Evolutionary conservation across 2,888 invertebrate genomes (phyloP).

Genomic region (Pheosia gnoma): DNA sequence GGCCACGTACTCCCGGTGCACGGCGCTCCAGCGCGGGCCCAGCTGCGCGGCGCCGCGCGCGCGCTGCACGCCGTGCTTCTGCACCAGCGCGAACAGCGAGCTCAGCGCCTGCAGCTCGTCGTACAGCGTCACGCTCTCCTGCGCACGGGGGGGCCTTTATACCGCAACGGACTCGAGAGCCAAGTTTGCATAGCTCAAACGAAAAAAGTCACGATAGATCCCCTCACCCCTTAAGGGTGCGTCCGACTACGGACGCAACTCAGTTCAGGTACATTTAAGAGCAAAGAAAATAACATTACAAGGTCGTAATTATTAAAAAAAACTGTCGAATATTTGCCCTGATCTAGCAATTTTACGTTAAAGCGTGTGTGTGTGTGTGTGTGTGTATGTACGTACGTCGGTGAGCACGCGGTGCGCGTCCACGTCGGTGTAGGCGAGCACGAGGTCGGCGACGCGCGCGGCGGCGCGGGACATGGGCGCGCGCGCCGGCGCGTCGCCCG

Average conservation of each 20-base stretch:
- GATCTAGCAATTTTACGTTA: too few species aligned
- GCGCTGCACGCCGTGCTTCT: slow-evolving; percentile 32
- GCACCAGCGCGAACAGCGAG: slow-evolving; percentile 40
- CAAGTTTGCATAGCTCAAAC: too few species aligned
- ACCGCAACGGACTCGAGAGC: too few species aligned
- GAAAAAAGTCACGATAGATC: too few species aligned
- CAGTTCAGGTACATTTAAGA: too few species aligned
- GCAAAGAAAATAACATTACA: too few species aligned
- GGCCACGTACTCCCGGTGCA: slow-evolving; percentile 14
- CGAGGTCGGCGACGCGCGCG: slow-evolving; percentile 21
- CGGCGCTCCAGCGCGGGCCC: slow-evolving; percentile 24
- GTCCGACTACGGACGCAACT: too few species aligned
- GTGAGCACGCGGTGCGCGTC: slow-evolving; percentile 15
- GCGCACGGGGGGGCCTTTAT: background rate
- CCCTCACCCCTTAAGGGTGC: too few species aligned
- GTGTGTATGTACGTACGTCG: slow-evolving; percentile 14
- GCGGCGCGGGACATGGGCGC: slow-evolving; percentile 8
- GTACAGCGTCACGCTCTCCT: slow-evolving; percentile 19
- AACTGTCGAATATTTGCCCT: too few species aligned
- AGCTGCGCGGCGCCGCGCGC: slow-evolving; percentile 28
- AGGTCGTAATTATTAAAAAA: too few species aligned
- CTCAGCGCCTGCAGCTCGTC: slow-evolving; percentile 34
- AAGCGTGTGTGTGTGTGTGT: background rate
- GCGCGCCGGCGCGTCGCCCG: slow-evolving; percentile 21
- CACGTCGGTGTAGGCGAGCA: slow-evolving; percentile 27